Base-by-base conservation (phyloP, 2,113 vertebrate genomes). In the Pachypanchax playfairii region DNA sequence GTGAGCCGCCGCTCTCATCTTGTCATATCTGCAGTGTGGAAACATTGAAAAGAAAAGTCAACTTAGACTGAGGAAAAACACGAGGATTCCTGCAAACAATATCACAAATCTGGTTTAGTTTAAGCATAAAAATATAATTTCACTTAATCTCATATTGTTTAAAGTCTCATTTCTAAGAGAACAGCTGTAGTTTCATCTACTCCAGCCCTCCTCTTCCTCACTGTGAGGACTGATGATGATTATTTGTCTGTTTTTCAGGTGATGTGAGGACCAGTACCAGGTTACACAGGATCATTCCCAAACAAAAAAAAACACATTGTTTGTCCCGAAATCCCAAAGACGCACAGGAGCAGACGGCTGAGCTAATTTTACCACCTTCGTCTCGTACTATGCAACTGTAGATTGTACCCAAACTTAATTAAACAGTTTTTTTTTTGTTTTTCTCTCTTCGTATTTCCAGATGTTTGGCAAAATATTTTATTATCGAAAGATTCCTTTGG, bases 301-400 rank as follows among this genome's bases (percentile, higher is more conserved):
- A 65, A 71, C 70, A 67, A 75, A 77, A 44, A 38, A 51, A 43
- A 42, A 58, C n/a, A n/a, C 6, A 6, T 31, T 51, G 20, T 65
- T 49, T 11, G 25, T 11, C 91, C 91, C 89, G 82, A 91, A 91
- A 89, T 93, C 93, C 95, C 96, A 96, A 95, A 96, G 94, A 97
- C 60, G 10, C 83, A 90, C 85, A 90, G 91, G 89, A 92, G 85
- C 87, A 91, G 94, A 93, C 92, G 87, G 80, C 87, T 84, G 74
- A 79, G 76, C 84, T 75, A 65, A 73, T 80, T 85, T 77, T 41
- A 72, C 75, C 91, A 75, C 88, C 88, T 89, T 90, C 11, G 89
- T 92, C 89, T 92, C 90, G 90, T 95, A 95, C 96, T 99, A 98
- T 98, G 97, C 97, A 98, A 90, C 88, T 92, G 89, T 94, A 93